These are phyloP conservation scores for Plemyria rubiginata DNA, from an alignment of 2,888 invertebrate species.

Conservation along the genomic window DNA sequence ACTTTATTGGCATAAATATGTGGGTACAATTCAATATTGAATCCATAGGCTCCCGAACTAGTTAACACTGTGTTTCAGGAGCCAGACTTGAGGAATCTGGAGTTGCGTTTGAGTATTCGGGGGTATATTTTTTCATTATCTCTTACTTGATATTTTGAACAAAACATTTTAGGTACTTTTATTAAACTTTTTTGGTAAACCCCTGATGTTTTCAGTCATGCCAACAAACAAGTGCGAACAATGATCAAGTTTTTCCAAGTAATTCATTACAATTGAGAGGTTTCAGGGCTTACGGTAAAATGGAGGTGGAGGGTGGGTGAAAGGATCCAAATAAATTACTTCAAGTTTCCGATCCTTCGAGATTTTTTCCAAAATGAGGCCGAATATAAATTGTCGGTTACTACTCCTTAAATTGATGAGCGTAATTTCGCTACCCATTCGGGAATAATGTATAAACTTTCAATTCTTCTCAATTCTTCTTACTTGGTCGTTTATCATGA, in stretches of 20 bases:
- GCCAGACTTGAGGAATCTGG: too few relatives aligned
- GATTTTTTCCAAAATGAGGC: slow-evolving; percentile 31
- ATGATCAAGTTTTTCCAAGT: slow-evolving; percentile 30
- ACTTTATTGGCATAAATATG: too few relatives aligned
- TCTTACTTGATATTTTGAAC: not conserved
- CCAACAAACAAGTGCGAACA: slow-evolving; percentile 15
- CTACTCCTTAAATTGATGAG: slow-evolving; percentile 34
- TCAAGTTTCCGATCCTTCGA: slow-evolving; percentile 31
- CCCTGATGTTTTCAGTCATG: not conserved
- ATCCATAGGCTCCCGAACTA: too few relatives aligned
- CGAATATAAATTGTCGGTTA: slow-evolving; percentile 40
- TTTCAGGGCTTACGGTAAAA: slow-evolving; percentile 18
- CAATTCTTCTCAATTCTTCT: slow-evolving; percentile 23
- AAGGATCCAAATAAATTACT: slow-evolving; percentile 39
- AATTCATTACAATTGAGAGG: slow-evolving; percentile 37
- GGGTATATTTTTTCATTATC: not conserved
- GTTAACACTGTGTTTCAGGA: too few relatives aligned
- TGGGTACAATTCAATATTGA: too few relatives aligned
- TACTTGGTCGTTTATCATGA: slow-evolving; percentile 27
- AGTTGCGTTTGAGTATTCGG: too few relatives aligned
- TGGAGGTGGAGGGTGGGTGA: slow-evolving; percentile 10
- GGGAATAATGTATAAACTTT: slow-evolving; percentile 33
- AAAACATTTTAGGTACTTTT: not conserved
- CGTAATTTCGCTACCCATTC: slow-evolving; percentile 32
- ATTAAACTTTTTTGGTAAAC: too few relatives aligned